These are phyloP conservation scores for Tamandua tetradactyla DNA, from an alignment of 2,797 vertebrate species.

Conservation along the genomic window DNA sequence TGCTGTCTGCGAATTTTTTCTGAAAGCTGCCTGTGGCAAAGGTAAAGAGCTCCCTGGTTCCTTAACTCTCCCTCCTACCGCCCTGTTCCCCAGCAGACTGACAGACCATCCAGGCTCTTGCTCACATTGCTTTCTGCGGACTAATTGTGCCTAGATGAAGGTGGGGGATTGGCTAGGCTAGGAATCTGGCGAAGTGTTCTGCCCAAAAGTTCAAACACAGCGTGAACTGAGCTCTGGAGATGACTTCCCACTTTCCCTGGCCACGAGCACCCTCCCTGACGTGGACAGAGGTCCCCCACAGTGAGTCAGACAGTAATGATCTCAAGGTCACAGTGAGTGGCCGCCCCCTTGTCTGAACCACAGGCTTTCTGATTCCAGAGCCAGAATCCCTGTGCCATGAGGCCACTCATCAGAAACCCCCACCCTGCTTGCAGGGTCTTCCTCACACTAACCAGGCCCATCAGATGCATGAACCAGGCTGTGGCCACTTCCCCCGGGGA, in stretches of 20 bases:
- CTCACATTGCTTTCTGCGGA: neutral
- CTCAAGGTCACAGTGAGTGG: neutral
- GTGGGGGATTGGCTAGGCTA: neutral
- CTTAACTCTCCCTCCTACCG: neutral
- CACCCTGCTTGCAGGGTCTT: neutral
- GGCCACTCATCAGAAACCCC: neutral
- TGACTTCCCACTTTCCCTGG: neutral
- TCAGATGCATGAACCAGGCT: neutral
- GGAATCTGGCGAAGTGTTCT: neutral
- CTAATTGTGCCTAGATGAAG: neutral
- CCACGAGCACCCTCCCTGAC: neutral
- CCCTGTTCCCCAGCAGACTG: neutral
- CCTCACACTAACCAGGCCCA: neutral
- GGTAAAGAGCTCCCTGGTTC: conserved; percentile 84
- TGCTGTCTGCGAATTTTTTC: conserved; percentile 98
- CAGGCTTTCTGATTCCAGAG: neutral
- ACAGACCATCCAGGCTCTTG: neutral
- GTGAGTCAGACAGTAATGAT: neutral
- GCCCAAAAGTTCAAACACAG: neutral
- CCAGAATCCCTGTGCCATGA: neutral
- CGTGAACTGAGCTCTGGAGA: neutral
- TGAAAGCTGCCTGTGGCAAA: conserved; percentile 97
- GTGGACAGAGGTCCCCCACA: neutral
- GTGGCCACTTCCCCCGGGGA: neutral
- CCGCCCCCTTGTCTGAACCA: neutral